Evolutionary conservation across 2,113 vertebrate genomes (phyloP).

Genomic region (Scomber scombrus): DNA sequence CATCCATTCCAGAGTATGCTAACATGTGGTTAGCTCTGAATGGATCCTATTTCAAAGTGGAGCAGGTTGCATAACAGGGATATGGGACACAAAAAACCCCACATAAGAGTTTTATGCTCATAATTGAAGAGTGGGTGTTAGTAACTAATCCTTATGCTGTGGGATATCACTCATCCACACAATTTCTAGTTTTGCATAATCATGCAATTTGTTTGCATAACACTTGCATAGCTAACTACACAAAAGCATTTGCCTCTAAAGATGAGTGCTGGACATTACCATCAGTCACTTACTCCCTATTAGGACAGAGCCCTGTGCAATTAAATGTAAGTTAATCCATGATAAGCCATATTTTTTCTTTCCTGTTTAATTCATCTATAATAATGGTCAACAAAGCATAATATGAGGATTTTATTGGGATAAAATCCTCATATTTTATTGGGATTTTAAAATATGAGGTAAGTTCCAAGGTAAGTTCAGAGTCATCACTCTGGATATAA

Average conservation of each 20-base stretch:
- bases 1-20: constrained; percentile 26
- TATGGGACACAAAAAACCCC: constrained; percentile 66
- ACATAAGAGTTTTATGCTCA: constrained; percentile 75
- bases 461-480: neutral
- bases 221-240: constrained; percentile 42
- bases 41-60: constrained; percentile 64
- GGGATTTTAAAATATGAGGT: too few species aligned
- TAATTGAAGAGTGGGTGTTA: constrained; percentile 80
- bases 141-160: constrained; percentile 75
- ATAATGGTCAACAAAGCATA: constrained; percentile 18
- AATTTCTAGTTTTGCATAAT: constrained; percentile 74
- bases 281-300: constrained; percentile 36
- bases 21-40: constrained; percentile 53
- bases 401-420: constrained; percentile 2
- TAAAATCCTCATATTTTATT: too few species aligned
- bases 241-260: constrained; percentile 32
- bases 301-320: constrained; percentile 25
- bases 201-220: constrained; percentile 74
- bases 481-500: neutral
- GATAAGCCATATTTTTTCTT: neutral
- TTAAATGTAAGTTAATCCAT: constrained; percentile 24
- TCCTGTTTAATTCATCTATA: constrained; percentile 28
- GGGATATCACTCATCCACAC: constrained; percentile 74
- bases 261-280: constrained; percentile 36
- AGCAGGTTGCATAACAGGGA: constrained; percentile 73